phyloP scores from a whole-genome alignment of 92 coral and sea anemone genomes.

The Galaxea fascicularis region DNA sequence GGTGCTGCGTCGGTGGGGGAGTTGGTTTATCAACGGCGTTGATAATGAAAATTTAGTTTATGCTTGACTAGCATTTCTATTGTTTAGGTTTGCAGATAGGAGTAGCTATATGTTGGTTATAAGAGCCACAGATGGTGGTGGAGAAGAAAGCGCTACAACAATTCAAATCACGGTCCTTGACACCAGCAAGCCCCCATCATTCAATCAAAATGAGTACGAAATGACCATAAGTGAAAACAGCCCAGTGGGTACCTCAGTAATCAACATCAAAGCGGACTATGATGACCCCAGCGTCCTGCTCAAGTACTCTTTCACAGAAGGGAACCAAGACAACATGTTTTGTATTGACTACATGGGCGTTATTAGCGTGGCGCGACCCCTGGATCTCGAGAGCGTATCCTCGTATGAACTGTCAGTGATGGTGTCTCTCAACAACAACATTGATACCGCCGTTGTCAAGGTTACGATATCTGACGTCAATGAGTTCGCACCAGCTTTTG shows the following conservation, averaged over 20 bases:
- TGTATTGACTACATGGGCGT: constrained; percentile 76
- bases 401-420: constrained; percentile 76
- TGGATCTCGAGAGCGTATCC: constrained; percentile 71
- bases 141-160: constrained; percentile 33
- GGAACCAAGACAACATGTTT: constrained; percentile 77
- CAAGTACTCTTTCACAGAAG: constrained; percentile 68
- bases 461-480: constrained; percentile 59
- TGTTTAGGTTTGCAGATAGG: constrained; percentile 65
- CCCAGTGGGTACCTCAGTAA: constrained; percentile 71
- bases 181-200: constrained; percentile 66
- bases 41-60: too few species aligned
- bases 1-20: too few species aligned
- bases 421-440: constrained; percentile 62
- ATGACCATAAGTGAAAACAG: constrained; percentile 52
- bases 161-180: constrained; percentile 59
- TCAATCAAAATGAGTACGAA: constrained; percentile 56
- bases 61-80: background rate
- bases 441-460: constrained; percentile 73
- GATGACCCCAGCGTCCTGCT: constrained; percentile 34
- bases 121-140: constrained; percentile 66
- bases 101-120: constrained; percentile 53
- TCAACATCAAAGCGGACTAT: constrained; percentile 51
- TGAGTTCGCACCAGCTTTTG: constrained; percentile 68
- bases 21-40: too few species aligned
- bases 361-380: constrained; percentile 68